These are phyloP conservation scores for Molossus alvarezi DNA, from an alignment of 2,797 vertebrate species.

Conservation along the genomic window DNA sequence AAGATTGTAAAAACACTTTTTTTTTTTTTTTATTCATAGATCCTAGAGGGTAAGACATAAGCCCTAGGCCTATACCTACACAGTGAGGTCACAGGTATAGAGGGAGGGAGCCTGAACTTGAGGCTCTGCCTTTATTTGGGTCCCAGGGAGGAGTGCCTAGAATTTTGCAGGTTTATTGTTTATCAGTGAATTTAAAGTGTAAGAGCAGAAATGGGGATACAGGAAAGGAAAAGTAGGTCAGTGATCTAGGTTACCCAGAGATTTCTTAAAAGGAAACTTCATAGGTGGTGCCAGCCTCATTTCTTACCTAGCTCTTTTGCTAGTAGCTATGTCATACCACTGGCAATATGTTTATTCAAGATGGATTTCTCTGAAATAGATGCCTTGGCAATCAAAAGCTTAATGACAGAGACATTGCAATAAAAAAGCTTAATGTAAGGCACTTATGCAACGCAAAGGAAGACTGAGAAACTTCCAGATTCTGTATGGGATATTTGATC, in stretches of 20 bases:
- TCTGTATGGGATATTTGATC: neutral
- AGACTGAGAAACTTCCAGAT: neutral
- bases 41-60: too few species aligned
- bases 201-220: neutral
- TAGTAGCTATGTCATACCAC: neutral
- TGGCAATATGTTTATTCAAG: neutral
- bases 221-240: neutral
- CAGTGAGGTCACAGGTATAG: too few species aligned
- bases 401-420: neutral
- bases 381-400: too few species aligned
- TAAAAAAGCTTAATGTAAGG: neutral
- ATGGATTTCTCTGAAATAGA: neutral
- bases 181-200: neutral
- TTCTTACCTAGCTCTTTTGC: neutral
- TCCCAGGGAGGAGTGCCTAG: neutral
- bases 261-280: neutral
- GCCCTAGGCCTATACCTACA: too few species aligned
- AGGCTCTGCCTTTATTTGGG: neutral
- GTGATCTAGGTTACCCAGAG: neutral
- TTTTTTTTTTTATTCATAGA: too few species aligned
- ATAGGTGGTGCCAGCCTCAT: neutral
- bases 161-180: neutral
- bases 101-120: neutral
- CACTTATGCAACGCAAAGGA: neutral
- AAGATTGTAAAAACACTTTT: neutral